These are phyloP conservation scores for Nothobranchius kuhntae DNA, from an alignment of 2,113 vertebrate species.

Conservation along the genomic window DNA sequence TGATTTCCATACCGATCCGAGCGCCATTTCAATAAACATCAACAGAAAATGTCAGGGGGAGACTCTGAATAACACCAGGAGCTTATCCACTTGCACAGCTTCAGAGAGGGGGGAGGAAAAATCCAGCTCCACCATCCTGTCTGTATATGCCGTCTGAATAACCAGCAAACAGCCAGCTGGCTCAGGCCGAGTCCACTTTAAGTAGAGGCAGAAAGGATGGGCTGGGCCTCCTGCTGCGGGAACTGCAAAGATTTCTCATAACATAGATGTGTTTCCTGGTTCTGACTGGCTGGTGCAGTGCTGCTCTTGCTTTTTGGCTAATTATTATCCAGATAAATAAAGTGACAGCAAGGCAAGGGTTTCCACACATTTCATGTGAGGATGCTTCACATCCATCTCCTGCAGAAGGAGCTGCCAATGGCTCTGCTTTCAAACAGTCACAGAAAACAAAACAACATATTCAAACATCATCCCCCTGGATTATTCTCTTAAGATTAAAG, in stretches of 20 bases:
- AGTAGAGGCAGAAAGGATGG: conserved; percentile 42
- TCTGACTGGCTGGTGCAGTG: background rate
- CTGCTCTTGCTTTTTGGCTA: conserved; percentile 4
- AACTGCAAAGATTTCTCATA: conserved; percentile 22
- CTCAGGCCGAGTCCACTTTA: conserved; percentile 36
- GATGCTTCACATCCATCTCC: conserved; percentile 3
- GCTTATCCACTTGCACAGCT: conserved; percentile 69
- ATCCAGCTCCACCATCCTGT: conserved; percentile 43
- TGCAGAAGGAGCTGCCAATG: conserved; percentile 4
- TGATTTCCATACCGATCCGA: conserved; percentile 65
- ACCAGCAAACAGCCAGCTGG: conserved; percentile 56
- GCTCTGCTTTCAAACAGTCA: conserved; percentile 11
- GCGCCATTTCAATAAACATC: conserved; percentile 70
- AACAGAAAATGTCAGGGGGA: conserved; percentile 66
- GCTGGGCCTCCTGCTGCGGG: conserved; percentile 16
- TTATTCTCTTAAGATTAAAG: conserved; percentile 7
- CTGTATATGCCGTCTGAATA: conserved; percentile 62
- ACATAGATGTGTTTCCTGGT: conserved; percentile 16
- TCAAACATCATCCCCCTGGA: background rate
- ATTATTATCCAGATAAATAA: conserved; percentile 13
- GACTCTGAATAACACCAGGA: conserved; percentile 65
- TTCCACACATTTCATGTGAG: conserved; percentile 1
- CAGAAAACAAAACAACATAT: background rate
- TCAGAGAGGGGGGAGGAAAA: conserved; percentile 46
- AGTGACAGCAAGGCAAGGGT: background rate